Conservation (phyloP, 2,113 vertebrate species). For the Zootoca vivipara region DNA sequence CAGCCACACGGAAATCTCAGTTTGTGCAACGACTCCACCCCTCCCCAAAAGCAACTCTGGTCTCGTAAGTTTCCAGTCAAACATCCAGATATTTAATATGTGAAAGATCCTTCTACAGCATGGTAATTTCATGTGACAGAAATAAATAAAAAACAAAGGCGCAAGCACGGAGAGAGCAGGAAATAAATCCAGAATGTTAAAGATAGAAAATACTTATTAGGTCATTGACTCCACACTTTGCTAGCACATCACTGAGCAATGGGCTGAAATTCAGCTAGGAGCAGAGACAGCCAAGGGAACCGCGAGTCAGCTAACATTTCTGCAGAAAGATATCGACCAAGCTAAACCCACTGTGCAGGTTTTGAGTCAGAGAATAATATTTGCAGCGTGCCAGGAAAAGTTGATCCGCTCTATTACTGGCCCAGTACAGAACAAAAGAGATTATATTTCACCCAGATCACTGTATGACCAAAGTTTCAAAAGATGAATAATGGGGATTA, state of each 20-base stretch:
- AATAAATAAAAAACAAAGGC: background rate
- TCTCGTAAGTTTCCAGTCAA: background rate
- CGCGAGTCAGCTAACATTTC: background rate
- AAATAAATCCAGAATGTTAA: background rate
- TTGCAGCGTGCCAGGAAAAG: constrained; percentile 5
- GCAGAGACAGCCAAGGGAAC: background rate
- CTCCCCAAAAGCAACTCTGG: background rate
- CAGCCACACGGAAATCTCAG: background rate
- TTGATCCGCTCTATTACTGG: background rate
- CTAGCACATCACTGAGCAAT: background rate
- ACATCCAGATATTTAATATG: background rate
- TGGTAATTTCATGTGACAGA: background rate
- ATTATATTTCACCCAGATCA: background rate
- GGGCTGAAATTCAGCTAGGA: constrained; percentile 4
- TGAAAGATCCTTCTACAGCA: background rate
- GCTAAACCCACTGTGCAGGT: background rate
- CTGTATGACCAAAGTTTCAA: background rate
- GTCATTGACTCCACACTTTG: background rate
- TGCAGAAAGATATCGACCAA: background rate
- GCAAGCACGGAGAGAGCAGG: background rate
- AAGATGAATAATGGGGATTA: constrained; percentile 18
- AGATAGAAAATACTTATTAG: background rate
- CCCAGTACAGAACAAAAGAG: background rate
- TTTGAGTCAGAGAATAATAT: constrained; percentile 9
- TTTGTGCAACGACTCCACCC: background rate